A percentile compares a stretch with the other conserved stretches of the same genome.
Conservation (phyloP, 2,797 vertebrate species). For the Hydrophis major region DNA sequence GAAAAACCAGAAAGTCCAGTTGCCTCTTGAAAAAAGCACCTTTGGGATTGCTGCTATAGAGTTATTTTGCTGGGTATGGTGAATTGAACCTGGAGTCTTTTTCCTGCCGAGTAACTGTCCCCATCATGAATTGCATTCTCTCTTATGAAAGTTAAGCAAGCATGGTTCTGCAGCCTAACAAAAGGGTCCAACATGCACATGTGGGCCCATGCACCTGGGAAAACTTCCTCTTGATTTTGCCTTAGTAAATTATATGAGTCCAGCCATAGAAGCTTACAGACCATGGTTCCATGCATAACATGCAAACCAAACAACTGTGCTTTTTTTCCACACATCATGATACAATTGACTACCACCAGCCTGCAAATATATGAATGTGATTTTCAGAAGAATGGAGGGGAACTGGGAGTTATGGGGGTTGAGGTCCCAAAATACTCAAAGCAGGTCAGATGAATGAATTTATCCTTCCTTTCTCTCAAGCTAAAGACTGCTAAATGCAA, state of each 20-base stretch:
- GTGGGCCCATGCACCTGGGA: not conserved
- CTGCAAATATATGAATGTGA: not conserved
- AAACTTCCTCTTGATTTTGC: not conserved
- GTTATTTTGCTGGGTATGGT: not conserved
- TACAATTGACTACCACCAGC: not conserved
- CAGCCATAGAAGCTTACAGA: not conserved
- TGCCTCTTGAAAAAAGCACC: no score
- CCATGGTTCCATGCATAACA: not conserved
- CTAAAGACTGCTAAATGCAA: not conserved
- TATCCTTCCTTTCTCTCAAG: not conserved
- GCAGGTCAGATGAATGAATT: not conserved
- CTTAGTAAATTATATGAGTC: not conserved
- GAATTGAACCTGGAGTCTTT: not conserved
- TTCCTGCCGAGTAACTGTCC: not conserved
- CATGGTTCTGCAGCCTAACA: not conserved
- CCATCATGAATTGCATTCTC: not conserved
- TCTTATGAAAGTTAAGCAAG: not conserved
- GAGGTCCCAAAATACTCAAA: not conserved
- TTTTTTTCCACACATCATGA: not conserved
- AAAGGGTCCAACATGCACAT: not conserved
- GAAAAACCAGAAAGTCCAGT: no score
- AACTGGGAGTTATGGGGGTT: not conserved
- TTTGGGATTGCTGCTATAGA: not conserved
- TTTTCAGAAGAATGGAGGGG: not conserved
- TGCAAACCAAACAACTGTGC: not conserved